phyloP scores from a whole-genome alignment of 2,797 vertebrate genomes.

The Mormyrops boulengeri region DNA sequence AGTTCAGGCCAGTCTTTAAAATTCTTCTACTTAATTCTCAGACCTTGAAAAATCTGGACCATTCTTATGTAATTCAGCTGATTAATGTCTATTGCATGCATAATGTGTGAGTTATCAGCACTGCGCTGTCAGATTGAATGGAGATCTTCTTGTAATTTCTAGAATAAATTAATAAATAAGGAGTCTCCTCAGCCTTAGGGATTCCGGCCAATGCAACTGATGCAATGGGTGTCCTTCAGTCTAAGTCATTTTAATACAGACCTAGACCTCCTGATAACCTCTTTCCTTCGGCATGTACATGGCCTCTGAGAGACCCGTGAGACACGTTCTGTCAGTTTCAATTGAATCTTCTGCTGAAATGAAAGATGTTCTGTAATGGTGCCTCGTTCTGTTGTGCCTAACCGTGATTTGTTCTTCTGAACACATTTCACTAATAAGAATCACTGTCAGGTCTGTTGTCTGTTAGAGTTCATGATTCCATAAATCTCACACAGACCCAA shows the following conservation, averaged over 20 bases:
- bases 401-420: background rate
- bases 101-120: background rate
- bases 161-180: background rate
- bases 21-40: background rate
- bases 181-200: background rate
- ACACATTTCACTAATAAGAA: background rate
- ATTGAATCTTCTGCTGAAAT: background rate
- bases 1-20: background rate
- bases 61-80: background rate
- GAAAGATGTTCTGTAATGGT: background rate
- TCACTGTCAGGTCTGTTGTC: background rate
- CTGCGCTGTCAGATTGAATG: background rate
- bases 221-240: background rate
- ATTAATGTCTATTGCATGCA: background rate
- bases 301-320: background rate
- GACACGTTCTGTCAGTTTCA: background rate
- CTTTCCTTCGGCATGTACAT: background rate
- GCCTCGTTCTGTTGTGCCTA: background rate
- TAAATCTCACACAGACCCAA: background rate
- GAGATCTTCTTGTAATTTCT: background rate
- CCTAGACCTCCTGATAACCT: background rate
- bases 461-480: background rate
- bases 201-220: background rate
- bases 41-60: background rate
- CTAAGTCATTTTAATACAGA: background rate